Evolutionary conservation across 2,888 invertebrate genomes (phyloP).

Genomic region (Nebria salina): DNA sequence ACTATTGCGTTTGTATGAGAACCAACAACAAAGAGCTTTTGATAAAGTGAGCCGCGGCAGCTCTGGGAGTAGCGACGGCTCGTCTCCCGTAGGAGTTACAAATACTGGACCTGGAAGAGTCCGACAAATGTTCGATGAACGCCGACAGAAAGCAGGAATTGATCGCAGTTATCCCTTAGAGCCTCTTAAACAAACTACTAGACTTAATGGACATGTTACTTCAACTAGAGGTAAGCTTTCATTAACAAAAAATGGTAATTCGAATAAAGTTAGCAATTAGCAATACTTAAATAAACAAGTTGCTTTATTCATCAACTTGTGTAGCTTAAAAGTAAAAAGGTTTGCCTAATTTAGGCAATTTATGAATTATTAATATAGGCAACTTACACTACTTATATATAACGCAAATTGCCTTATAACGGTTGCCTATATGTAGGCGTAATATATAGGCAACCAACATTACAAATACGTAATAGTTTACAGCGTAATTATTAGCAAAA

Average conservation of each 20-base stretch:
- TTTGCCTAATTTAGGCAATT: neutral
- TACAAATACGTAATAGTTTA: too few relatives aligned
- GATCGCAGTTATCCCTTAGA: conserved; percentile 85
- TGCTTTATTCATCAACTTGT: too few relatives aligned
- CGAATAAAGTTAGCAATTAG: neutral
- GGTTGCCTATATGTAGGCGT: neutral
- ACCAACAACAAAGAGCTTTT: conserved; percentile 73
- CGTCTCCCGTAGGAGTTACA: conserved; percentile 38
- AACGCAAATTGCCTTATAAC: neutral
- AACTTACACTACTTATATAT: neutral
- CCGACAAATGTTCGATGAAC: conserved; percentile 87
- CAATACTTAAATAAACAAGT: neutral
- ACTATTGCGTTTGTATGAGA: conserved; percentile 75
- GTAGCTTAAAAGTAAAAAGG: neutral
- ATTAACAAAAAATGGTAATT: neutral
- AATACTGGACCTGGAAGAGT: conserved; percentile 63
- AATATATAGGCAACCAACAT: neutral
- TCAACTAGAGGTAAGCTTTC: conserved; percentile 30
- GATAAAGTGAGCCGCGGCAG: conserved; percentile 67
- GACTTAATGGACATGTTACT: conserved; percentile 26
- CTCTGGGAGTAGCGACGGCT: conserved; percentile 61
- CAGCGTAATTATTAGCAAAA: neutral
- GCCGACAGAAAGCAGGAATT: conserved; percentile 78
- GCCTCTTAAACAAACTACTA: conserved; percentile 67
- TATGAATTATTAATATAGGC: neutral